Percentiles rank a stretch among this genome's conserved stretches.
Evolutionary conservation across 2,888 invertebrate genomes (phyloP).

Genomic region (Gymnoscelis rufifasciata): DNA sequence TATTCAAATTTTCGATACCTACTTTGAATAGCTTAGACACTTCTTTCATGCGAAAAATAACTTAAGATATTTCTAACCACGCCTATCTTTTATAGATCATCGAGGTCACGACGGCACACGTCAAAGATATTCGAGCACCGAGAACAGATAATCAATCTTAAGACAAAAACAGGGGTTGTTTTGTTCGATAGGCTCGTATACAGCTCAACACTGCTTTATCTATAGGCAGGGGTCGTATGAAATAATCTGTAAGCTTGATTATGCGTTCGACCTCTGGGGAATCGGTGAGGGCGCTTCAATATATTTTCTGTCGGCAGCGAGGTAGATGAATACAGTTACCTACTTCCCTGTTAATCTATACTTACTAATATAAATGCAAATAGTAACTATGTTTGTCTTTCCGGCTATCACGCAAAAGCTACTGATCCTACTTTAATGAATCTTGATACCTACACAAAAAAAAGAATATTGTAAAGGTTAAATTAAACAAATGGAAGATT

Average conservation of each 20-base stretch:
- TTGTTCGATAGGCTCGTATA: conserved; percentile 44
- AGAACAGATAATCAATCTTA: conserved; percentile 57
- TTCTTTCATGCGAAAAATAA: background rate
- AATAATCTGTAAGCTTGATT: background rate
- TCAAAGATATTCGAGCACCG: conserved; percentile 16
- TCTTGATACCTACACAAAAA: no score
- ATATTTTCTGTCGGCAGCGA: no score
- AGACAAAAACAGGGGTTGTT: conserved; percentile 59
- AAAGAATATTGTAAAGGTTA: no score
- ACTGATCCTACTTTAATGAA: no score
- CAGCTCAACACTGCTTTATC: conserved; percentile 14
- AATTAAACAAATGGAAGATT: no score
- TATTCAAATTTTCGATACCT: no score
- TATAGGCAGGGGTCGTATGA: background rate
- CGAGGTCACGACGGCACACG: conserved; percentile 24
- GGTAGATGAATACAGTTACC: no score
- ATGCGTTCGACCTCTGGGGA: background rate
- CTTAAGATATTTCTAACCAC: background rate
- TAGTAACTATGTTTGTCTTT: no score
- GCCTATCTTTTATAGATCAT: conserved; percentile 22
- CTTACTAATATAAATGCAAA: no score
- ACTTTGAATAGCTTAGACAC: no score
- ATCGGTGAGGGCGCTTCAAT: background rate
- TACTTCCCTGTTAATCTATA: no score
- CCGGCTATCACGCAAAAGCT: no score